Percentiles rank a stretch among this genome's conserved stretches.
Evolutionary conservation across 2,797 vertebrate genomes (phyloP).

Genomic region (Linurgus olivaceus): DNA sequence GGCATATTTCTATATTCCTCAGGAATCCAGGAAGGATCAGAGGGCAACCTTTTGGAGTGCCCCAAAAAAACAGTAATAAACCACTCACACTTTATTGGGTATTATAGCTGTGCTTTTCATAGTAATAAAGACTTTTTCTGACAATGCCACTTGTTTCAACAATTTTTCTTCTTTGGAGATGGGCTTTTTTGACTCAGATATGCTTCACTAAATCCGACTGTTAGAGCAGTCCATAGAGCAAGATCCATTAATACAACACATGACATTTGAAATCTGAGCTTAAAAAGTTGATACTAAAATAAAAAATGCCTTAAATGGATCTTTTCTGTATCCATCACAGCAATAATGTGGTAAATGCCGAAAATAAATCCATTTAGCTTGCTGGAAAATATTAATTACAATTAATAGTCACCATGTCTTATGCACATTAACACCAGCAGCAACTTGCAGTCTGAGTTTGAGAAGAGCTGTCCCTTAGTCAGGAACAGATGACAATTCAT

Average conservation of each 20-base stretch:
- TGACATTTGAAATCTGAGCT: background rate
- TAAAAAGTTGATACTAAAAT: background rate
- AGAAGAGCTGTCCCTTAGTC: background rate
- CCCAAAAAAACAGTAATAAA: background rate
- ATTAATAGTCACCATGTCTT: background rate
- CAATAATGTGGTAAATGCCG: background rate
- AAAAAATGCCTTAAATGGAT: background rate
- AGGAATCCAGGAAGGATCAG: background rate
- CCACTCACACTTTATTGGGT: background rate
- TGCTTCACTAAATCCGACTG: background rate
- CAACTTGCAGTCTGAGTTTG: background rate
- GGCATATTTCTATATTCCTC: background rate
- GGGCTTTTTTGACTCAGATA: background rate
- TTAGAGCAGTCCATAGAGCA: background rate
- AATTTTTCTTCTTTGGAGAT: background rate
- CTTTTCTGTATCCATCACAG: background rate
- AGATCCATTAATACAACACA: background rate
- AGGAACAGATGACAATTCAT: background rate
- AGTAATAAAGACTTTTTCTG: background rate
- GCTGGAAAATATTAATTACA: background rate
- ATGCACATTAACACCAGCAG: background rate
- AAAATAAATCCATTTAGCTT: background rate
- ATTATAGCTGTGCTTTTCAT: background rate
- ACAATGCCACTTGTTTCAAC: background rate
- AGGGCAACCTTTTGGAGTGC: background rate